phyloP scores from a whole-genome alignment of 2,113 vertebrate genomes.

The Thunnus thynnus region DNA sequence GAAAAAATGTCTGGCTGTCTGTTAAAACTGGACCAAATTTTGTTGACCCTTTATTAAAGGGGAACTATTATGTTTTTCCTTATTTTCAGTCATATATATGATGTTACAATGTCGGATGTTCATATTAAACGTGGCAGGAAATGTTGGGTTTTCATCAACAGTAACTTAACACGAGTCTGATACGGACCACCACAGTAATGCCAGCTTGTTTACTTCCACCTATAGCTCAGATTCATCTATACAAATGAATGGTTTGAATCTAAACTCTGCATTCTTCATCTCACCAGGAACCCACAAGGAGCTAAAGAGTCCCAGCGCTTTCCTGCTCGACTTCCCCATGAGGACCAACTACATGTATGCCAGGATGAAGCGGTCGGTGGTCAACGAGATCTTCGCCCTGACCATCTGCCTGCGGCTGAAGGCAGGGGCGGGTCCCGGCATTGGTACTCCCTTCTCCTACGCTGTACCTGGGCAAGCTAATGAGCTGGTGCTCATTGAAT shows the following conservation, averaged over 20 bases:
- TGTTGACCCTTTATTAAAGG: too few relatives aligned
- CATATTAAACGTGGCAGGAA: too few relatives aligned
- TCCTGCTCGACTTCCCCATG: conserved; percentile 86
- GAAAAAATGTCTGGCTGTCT: too few relatives aligned
- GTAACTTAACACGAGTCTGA: too few relatives aligned
- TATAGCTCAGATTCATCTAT: too few relatives aligned
- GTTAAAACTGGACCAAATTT: too few relatives aligned
- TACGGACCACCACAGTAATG: too few relatives aligned
- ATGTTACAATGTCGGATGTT: too few relatives aligned
- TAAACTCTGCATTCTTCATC: background rate
- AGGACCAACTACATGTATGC: conserved; percentile 87
- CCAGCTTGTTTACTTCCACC: too few relatives aligned
- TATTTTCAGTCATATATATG: too few relatives aligned
- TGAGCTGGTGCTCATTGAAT: conserved; percentile 87
- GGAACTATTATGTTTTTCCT: too few relatives aligned
- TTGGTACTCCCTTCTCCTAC: conserved; percentile 87
- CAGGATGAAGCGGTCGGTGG: conserved; percentile 76
- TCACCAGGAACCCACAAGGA: conserved; percentile 73
- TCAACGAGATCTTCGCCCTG: conserved; percentile 83
- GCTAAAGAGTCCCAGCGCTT: conserved; percentile 76
- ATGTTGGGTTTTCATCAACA: too few relatives aligned
- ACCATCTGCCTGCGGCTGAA: conserved; percentile 85
- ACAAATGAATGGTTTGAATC: background rate
- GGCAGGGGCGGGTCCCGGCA: conserved; percentile 74
- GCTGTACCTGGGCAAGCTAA: conserved; percentile 85